Conservation (phyloP, 2,888 invertebrate genomes). For the Busseola fusca region DNA sequence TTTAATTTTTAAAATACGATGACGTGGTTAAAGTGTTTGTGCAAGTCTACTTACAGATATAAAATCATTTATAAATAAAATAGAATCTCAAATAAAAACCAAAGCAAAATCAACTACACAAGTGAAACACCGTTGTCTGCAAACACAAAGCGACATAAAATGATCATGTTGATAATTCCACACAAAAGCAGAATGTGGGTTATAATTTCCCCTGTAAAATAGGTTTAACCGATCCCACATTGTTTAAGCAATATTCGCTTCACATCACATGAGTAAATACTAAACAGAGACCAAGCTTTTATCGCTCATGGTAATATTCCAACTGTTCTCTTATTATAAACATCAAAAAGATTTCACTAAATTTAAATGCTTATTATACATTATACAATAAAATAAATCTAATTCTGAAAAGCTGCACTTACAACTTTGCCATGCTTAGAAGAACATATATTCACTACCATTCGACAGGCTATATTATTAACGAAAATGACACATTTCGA, state of each 20-base stretch:
- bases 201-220: conserved; percentile 60
- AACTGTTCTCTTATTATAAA: not conserved
- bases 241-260: conserved; percentile 36
- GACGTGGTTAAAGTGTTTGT: too few relatives aligned
- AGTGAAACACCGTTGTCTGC: conserved; percentile 1
- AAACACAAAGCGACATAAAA: conserved; percentile 32
- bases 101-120: conserved; percentile 5
- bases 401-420: not conserved
- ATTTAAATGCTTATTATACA: not conserved
- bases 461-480: too few relatives aligned
- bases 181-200: conserved; percentile 35
- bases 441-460: not conserved
- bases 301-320: not conserved
- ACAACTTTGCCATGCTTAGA: not conserved
- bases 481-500: too few relatives aligned
- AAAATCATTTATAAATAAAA: not conserved
- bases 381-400: not conserved
- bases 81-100: conserved; percentile 4
- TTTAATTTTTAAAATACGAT: too few relatives aligned
- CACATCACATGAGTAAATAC: conserved; percentile 29
- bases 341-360: not conserved
- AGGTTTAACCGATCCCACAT: conserved; percentile 38
- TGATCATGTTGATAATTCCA: conserved; percentile 47
- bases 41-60: too few relatives aligned
- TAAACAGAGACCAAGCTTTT: conserved; percentile 18